Conservation (phyloP, 1,140 invertebrate genomes). For the Triops cancriformis region DNA sequence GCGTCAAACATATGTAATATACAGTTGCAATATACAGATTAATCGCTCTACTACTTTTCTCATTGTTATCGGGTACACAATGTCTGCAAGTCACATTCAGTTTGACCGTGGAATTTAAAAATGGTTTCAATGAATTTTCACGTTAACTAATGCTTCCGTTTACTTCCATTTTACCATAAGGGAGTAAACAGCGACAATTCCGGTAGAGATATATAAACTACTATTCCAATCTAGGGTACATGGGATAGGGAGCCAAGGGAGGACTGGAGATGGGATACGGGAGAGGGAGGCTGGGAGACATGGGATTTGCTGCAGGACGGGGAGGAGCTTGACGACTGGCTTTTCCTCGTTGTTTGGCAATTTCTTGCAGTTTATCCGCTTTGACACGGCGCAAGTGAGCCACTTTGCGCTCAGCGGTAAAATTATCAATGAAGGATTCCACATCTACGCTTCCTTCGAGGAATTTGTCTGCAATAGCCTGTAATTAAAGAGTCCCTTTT, state of each 20-base stretch:
- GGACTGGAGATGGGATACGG: constrained; percentile 15
- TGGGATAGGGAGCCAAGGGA: not conserved
- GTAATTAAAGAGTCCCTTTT: too few relatives aligned
- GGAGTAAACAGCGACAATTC: not conserved
- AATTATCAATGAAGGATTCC: constrained; percentile 69
- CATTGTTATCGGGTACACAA: too few relatives aligned
- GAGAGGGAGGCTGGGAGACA: constrained; percentile 5
- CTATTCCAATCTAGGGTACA: not conserved
- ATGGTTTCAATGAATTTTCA: too few relatives aligned
- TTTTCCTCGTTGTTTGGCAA: constrained; percentile 41
- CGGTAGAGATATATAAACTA: not conserved
- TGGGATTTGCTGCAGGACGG: constrained; percentile 22
- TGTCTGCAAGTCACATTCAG: too few relatives aligned
- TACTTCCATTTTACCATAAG: too few relatives aligned
- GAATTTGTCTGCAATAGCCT: constrained; percentile 62
- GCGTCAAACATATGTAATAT: not conserved
- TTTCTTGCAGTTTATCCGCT: constrained; percentile 75
- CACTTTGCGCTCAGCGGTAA: constrained; percentile 57
- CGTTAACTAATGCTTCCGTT: too few relatives aligned
- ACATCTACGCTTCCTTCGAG: constrained; percentile 59
- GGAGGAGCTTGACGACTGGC: constrained; percentile 32
- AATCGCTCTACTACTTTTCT: not conserved
- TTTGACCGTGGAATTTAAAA: too few relatives aligned
- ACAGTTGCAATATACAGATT: constrained; percentile 6
- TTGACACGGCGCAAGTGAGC: constrained; percentile 75